phyloP scores from a whole-genome alignment of 2,797 vertebrate genomes.

The Poeciliopsis infans region DNA sequence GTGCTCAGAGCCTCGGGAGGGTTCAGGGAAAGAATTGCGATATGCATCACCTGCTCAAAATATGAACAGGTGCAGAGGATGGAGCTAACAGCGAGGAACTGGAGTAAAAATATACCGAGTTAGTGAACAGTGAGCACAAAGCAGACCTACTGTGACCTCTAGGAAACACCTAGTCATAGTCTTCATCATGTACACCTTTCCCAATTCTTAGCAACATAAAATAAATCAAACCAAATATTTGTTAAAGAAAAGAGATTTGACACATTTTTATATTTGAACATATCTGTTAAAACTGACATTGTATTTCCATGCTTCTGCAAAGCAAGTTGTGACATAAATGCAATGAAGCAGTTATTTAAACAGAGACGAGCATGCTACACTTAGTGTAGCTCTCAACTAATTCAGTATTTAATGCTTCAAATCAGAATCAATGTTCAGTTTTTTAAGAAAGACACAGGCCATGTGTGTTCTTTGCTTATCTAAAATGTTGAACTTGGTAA shows the following conservation, averaged over 20 bases:
- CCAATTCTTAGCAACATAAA: not conserved
- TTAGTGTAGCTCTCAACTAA: not conserved
- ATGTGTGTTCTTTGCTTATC: not conserved
- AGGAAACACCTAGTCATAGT: not conserved
- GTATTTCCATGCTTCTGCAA: not conserved
- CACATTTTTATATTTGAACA: not conserved
- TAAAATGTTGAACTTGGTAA: not conserved
- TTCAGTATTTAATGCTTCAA: not conserved
- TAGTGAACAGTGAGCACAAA: not conserved
- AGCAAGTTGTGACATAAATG: not conserved
- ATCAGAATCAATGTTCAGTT: not conserved
- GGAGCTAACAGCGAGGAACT: not conserved
- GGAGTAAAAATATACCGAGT: not conserved
- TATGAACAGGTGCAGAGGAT: slow-evolving; percentile 9
- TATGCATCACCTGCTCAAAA: slow-evolving; percentile 19
- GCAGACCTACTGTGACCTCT: not conserved
- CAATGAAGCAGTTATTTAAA: not conserved
- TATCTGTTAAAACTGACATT: too few relatives aligned
- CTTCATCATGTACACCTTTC: not conserved
- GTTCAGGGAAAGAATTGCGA: slow-evolving; percentile 34
- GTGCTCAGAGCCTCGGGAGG: slow-evolving; percentile 30
- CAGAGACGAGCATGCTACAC: not conserved
- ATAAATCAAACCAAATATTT: not conserved
- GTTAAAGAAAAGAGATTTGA: not conserved
- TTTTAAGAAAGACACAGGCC: not conserved